Conservation (phyloP, 2,888 invertebrate genomes). For the Pimpla rufipes region DNA sequence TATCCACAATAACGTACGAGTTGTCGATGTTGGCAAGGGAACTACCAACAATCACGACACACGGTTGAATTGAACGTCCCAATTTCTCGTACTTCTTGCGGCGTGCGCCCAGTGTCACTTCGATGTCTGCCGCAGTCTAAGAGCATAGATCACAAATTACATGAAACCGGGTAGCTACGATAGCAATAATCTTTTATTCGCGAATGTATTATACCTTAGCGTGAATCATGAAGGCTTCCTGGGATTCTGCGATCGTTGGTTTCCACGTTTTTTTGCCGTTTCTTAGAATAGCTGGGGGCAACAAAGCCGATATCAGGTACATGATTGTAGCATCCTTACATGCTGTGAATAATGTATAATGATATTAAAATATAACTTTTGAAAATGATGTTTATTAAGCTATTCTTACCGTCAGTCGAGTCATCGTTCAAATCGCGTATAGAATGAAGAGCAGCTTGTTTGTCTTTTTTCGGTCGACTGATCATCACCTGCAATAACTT, state of each 20-base stretch:
- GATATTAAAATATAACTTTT: neutral
- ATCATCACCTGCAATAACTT: too few relatives aligned
- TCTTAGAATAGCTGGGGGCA: neutral
- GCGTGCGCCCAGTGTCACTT: conserved; percentile 22
- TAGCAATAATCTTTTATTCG: too few relatives aligned
- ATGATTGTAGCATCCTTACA: conserved; percentile 43
- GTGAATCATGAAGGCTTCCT: conserved; percentile 29
- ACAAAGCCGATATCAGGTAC: conserved; percentile 40
- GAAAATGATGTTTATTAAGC: conserved; percentile 4
- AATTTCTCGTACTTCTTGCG: conserved; percentile 19
- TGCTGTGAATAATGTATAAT: conserved; percentile 2
- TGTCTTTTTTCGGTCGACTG: too few relatives aligned
- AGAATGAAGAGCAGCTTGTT: too few relatives aligned
- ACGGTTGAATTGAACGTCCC: conserved; percentile 39
- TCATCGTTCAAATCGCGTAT: neutral
- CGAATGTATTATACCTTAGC: conserved; percentile 13
- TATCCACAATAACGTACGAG: conserved; percentile 1
- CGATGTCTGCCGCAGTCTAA: conserved; percentile 43
- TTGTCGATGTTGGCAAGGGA: conserved; percentile 6
- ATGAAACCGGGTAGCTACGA: neutral
- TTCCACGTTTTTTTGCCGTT: conserved; percentile 25
- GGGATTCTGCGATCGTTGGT: conserved; percentile 43
- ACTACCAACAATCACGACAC: conserved; percentile 31
- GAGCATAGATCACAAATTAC: neutral
- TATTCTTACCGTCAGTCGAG: conserved; percentile 5